Evolutionary conservation across 2,888 invertebrate species (phyloP), one percentile per base, ranked within the genome.

Genomic region (Rhagonycha fulva): DNA sequence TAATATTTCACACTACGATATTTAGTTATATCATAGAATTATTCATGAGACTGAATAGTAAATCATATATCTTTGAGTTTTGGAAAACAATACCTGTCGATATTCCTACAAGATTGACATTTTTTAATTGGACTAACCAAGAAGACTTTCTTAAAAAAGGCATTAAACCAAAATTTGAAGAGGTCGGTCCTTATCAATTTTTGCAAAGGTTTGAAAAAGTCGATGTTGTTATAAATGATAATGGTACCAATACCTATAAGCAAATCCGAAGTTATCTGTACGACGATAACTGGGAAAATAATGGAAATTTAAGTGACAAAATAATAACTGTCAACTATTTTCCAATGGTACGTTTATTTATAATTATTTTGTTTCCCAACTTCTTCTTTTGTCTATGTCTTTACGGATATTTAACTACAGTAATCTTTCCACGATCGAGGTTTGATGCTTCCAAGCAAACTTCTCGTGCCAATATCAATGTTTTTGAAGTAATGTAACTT

Each of bases 121-220:
- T 94, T 80, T 95, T 92, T 87, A 95, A 95, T 86, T 95, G 95
- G 95, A 95, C 95, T 4, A 95, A 95, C 87, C 91, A 94, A 0
- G 90, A 92, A 10, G 90, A 91, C 69, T 90, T 92, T 61, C 89
- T 90, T 3, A 90, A 91, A 14, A 47, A 61, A 4, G 88, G 88
- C 9, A 85, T 85, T 1, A 92, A 92, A 79, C 92, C 92, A 0
- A 88, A 87, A 63, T 87, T 93, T 24, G 84, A 88, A 74, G 86
- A 90, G 83, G 82, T 90, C 69, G 93, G 93, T n/a, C 93, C 93
- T 0, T 93, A 93, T 85, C 88, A 91, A 0, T 94, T 90, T 84
- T 90, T 89, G 0, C 94, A 95, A 85, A 88, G 89, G 10, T 91
- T 92, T 3, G 90, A 92, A 70, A 95, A 94, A 85, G 91, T 93